phyloP scores from a whole-genome alignment of 2,797 vertebrate genomes.

The Scolopax bukidnonensis region DNA sequence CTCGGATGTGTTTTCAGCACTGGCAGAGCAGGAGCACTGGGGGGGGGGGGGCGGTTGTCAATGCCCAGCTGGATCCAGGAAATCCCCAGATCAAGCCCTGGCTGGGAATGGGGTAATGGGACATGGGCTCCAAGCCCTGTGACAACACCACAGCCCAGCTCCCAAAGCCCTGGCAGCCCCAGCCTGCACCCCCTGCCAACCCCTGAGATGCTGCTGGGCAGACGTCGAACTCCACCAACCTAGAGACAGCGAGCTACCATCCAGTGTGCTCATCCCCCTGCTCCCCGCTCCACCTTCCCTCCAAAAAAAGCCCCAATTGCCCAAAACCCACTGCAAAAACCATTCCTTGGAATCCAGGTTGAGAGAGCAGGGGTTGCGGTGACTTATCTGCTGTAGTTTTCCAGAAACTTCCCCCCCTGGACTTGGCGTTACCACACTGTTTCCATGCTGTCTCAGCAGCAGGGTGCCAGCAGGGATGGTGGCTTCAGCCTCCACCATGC shows the following conservation, averaged over 20 bases:
- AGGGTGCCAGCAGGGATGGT: accelerated
- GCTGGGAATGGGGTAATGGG: background rate
- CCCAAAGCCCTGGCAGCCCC: background rate
- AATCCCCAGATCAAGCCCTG: background rate
- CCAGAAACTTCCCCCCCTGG: background rate
- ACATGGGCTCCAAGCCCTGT: accelerated
- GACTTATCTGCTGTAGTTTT: background rate
- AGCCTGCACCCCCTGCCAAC: background rate
- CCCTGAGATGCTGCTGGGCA: background rate
- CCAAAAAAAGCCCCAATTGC: background rate
- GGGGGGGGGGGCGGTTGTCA: background rate
- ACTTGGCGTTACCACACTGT: background rate
- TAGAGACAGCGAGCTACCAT: background rate
- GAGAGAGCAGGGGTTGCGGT: background rate
- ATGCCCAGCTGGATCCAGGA: background rate
- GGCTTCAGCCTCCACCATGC: background rate
- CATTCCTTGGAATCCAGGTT: accelerated
- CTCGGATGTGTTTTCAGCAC: accelerated
- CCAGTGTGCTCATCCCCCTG: accelerated
- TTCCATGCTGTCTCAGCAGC: background rate
- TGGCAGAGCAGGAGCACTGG: accelerated
- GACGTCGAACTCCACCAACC: background rate
- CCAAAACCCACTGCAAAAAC: background rate
- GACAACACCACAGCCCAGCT: background rate
- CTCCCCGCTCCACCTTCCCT: background rate